A percentile compares a stretch with the other conserved stretches of the same genome.
Evolutionary conservation across 2,113 vertebrate species (phyloP).

Genomic region (Crocuta crocuta): DNA sequence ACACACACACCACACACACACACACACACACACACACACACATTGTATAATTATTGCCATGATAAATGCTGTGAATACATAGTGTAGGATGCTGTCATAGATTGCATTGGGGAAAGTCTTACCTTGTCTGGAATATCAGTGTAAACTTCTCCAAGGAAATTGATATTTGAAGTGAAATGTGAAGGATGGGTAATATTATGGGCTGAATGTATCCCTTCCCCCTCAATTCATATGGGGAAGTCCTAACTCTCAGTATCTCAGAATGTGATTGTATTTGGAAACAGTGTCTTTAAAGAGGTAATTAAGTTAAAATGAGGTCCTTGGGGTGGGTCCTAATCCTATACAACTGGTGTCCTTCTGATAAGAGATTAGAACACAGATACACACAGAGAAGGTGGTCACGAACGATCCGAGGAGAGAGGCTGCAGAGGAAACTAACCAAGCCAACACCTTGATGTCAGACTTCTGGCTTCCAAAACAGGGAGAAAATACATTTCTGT

Average conservation of each 20-base stretch:
- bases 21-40: background rate
- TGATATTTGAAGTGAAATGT: background rate
- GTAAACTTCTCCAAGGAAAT: background rate
- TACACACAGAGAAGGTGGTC: background rate
- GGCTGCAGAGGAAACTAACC: background rate
- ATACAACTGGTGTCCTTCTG: no score
- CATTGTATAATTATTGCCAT: background rate
- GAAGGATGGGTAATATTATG: background rate
- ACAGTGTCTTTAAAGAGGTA: background rate
- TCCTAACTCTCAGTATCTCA: background rate
- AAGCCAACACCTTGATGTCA: background rate
- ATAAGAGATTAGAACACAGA: background rate
- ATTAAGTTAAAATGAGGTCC: background rate
- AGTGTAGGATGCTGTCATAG: background rate
- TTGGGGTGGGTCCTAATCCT: background rate
- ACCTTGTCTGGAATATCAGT: background rate
- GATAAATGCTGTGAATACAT: background rate
- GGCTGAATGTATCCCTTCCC: no score
- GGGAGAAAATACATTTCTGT: background rate
- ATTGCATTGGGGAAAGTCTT: background rate
- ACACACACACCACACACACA: no score
- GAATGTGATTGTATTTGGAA: background rate
- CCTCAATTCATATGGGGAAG: background rate
- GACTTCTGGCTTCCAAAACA: background rate
- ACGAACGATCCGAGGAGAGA: background rate